These are phyloP conservation scores for Bilobella aurantiaca DNA, from an alignment of 1,140 invertebrate species.

Conservation along the genomic window DNA sequence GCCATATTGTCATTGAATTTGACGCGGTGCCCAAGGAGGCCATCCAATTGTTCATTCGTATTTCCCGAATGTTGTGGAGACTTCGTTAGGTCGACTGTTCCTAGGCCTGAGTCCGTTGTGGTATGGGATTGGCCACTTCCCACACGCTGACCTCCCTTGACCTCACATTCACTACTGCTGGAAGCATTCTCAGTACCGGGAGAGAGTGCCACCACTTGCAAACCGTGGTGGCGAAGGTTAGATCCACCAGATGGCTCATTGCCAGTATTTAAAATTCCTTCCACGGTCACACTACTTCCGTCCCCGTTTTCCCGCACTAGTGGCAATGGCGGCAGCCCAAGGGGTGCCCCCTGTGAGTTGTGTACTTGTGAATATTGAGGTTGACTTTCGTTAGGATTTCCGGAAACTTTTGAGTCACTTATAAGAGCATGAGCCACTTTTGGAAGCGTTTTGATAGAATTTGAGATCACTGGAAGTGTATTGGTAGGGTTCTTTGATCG, in stretches of 20 bases:
- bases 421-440: neutral
- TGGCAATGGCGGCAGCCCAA: constrained; percentile 22
- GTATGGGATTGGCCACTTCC: constrained; percentile 37
- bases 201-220: constrained; percentile 31
- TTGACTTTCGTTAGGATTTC: constrained; percentile 12
- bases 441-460: neutral
- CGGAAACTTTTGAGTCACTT: neutral
- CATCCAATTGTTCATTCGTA: constrained; percentile 20
- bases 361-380: constrained; percentile 20
- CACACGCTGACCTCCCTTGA: constrained; percentile 27
- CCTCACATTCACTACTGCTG: constrained; percentile 31
- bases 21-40: constrained; percentile 6
- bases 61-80: constrained; percentile 23
- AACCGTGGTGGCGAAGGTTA: constrained; percentile 26
- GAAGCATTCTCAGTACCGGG: constrained; percentile 23
- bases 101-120: constrained; percentile 41
- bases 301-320: constrained; percentile 33
- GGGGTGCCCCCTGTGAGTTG: neutral
- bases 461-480: constrained; percentile 1
- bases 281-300: constrained; percentile 31
- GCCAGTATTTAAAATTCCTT: constrained; percentile 10
- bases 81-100: constrained; percentile 36
- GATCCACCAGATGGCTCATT: constrained; percentile 25
- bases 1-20: constrained; percentile 26
- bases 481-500: neutral